These are phyloP conservation scores for Notoglanidium macrostoma DNA, from an alignment of 2,797 vertebrate species.

Conservation along the genomic window DNA sequence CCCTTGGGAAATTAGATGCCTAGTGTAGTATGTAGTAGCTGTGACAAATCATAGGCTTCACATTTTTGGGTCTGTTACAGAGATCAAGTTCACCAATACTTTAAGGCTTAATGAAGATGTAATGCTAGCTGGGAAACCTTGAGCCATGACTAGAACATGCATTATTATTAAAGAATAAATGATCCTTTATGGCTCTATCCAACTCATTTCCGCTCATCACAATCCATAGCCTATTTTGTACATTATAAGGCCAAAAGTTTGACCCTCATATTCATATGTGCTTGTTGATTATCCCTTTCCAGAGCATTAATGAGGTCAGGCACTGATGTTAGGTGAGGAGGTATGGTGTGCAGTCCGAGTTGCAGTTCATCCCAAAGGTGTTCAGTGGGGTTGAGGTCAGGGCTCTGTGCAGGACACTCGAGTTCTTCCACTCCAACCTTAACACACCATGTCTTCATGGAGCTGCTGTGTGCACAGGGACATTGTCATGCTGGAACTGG, in stretches of 20 bases:
- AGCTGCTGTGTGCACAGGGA: no score
- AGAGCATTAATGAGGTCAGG: not conserved
- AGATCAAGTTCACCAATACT: conserved; percentile 11
- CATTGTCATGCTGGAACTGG: no score
- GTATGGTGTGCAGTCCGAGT: no score
- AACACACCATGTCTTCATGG: no score
- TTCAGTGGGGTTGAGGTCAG: no score
- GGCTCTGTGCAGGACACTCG: no score
- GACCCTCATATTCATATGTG: not conserved
- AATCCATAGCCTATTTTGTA: not conserved
- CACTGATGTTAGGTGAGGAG: no score
- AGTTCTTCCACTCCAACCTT: no score
- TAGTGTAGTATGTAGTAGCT: not conserved
- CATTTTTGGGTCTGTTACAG: not conserved
- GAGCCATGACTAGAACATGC: not conserved
- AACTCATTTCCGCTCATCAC: not conserved
- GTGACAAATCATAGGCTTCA: conserved; percentile 1
- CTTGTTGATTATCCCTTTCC: not conserved
- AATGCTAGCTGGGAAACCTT: not conserved
- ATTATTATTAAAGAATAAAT: not conserved
- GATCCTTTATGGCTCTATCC: not conserved
- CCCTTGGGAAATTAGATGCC: no score
- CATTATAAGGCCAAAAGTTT: not conserved
- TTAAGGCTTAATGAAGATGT: conserved; percentile 14
- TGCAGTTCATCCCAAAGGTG: no score